These are phyloP conservation scores for Trematocara zebra DNA, from an alignment of 2,113 vertebrate genomes.

Conservation along the genomic window DNA sequence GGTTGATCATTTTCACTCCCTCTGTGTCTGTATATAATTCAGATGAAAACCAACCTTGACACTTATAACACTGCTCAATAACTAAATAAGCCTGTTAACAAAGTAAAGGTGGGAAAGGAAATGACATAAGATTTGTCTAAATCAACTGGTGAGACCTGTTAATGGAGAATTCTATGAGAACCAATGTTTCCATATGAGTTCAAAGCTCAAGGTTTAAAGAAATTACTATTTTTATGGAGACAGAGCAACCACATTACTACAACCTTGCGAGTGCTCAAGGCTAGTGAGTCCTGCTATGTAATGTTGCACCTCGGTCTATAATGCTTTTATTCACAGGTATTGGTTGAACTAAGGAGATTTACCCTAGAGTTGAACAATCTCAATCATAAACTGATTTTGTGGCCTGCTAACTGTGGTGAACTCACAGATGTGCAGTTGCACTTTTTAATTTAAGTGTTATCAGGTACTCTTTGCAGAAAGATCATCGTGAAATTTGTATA, in stretches of 20 bases:
- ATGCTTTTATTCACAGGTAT: background rate
- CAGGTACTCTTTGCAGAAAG: background rate
- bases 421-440: background rate
- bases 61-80: background rate
- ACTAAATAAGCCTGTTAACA: slow-evolving; percentile 6
- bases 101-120: background rate
- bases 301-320: background rate
- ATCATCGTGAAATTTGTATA: background rate
- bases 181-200: background rate
- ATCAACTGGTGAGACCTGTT: background rate
- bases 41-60: background rate
- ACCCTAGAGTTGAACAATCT: background rate
- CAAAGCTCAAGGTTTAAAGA: background rate
- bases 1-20: slow-evolving; percentile 17
- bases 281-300: background rate
- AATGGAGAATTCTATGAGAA: background rate
- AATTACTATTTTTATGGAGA: background rate
- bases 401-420: background rate
- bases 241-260: background rate
- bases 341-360: background rate
- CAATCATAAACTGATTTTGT: background rate
- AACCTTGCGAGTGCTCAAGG: background rate
- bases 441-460: background rate
- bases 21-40: background rate
- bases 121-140: background rate